These are phyloP conservation scores for Heliconius charithonia DNA, from an alignment of 2,888 invertebrate species.

Conservation along the genomic window DNA sequence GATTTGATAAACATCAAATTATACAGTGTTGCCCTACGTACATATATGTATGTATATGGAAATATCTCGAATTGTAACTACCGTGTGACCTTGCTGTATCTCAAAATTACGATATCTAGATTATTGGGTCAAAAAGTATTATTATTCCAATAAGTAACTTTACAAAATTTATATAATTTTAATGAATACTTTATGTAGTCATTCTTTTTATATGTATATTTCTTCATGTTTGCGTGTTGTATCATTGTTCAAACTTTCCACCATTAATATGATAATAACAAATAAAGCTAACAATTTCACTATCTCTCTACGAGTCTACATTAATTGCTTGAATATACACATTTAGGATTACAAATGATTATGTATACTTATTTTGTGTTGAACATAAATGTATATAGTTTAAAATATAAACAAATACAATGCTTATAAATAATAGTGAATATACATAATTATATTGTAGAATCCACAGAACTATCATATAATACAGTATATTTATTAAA, in stretches of 20 bases:
- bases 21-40: no score
- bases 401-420: not conserved
- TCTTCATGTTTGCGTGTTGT: not conserved
- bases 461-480: not conserved
- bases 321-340: not conserved
- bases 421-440: not conserved
- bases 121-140: conserved; percentile 13
- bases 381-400: not conserved
- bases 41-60: not conserved
- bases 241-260: conserved; percentile 2
- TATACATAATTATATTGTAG: not conserved
- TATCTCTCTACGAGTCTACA: no score
- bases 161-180: not conserved
- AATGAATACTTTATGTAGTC: not conserved
- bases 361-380: not conserved
- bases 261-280: not conserved
- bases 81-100: not conserved
- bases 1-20: no score
- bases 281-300: not conserved
- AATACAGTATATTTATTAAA: not conserved
- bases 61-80: not conserved
- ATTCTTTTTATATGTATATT: not conserved
- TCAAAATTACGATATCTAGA: not conserved
- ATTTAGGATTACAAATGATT: not conserved
- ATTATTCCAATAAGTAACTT: conserved; percentile 8